These are phyloP conservation scores for Scartelaos histophorus DNA, from an alignment of 2,113 vertebrate species.

Conservation along the genomic window DNA sequence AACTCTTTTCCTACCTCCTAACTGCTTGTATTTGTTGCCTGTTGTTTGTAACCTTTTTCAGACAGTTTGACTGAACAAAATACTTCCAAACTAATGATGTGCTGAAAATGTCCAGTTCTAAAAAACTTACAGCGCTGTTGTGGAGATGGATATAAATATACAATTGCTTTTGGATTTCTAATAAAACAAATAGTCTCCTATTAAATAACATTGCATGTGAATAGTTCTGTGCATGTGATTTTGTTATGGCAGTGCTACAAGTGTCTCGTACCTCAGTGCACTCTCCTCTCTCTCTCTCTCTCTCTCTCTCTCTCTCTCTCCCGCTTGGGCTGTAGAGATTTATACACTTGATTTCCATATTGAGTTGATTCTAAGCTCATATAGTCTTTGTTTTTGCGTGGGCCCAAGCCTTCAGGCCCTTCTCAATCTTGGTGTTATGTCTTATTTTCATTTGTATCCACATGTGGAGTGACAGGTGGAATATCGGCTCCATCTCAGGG, in stretches of 20 bases:
- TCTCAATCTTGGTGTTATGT: conserved; percentile 1
- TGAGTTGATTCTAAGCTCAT: not conserved
- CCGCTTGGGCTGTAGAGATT: not conserved
- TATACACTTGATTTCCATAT: not conserved
- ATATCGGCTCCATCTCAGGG: conserved; percentile 5
- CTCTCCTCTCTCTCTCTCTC: not conserved
- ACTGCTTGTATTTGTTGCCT: not conserved
- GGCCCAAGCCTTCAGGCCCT: not conserved
- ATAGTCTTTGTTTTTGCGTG: not conserved
- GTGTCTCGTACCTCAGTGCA: not conserved
- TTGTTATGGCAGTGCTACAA: not conserved
- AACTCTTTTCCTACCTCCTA: not conserved
- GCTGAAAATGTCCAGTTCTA: not conserved
- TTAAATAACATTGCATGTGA: not conserved
- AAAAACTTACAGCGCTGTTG: not conserved
- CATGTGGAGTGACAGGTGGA: conserved; percentile 2
- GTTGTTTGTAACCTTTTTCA: not conserved
- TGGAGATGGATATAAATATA: not conserved
- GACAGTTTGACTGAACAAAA: not conserved
- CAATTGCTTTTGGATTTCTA: not conserved
- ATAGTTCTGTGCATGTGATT: not conserved
- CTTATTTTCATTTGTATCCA: conserved; percentile 19
- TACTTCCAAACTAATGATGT: not conserved
- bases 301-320: not conserved
- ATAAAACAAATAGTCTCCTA: not conserved